Evolutionary conservation across 2,888 invertebrate genomes (phyloP).

Genomic region (Perizoma affinitatum): DNA sequence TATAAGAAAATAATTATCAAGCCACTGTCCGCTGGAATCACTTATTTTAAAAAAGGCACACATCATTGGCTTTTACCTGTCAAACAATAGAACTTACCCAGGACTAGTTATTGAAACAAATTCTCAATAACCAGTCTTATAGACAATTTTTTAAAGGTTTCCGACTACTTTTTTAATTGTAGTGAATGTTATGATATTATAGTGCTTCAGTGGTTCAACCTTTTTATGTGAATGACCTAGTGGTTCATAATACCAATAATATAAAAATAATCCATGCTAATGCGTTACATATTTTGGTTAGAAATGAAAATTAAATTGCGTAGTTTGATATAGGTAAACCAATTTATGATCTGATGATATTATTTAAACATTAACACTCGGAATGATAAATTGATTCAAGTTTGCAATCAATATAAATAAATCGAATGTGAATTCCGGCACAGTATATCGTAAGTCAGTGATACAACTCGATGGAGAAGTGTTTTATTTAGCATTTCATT

Average conservation of each 20-base stretch:
- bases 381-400: slow-evolving; percentile 48
- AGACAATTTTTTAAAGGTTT: no score
- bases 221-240: not conserved
- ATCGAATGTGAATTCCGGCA: slow-evolving; percentile 60
- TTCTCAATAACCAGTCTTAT: no score
- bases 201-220: no score
- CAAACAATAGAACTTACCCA: slow-evolving; percentile 15
- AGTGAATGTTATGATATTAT: no score
- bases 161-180: no score
- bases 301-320: slow-evolving; percentile 32
- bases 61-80: slow-evolving; percentile 17
- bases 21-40: slow-evolving; percentile 23
- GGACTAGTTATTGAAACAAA: slow-evolving; percentile 5
- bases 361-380: slow-evolving; percentile 69
- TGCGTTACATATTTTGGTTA: not conserved
- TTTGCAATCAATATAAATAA: slow-evolving; percentile 67
- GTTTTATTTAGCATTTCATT: not conserved
- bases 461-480: slow-evolving; percentile 11
- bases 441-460: slow-evolving; percentile 26
- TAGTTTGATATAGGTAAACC: slow-evolving; percentile 42
- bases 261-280: not conserved
- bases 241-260: not conserved
- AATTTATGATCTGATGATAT: slow-evolving; percentile 63
- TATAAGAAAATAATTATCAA: slow-evolving; percentile 4
- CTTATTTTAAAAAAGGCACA: slow-evolving; percentile 13